These are phyloP conservation scores for Rhea americana DNA, from an alignment of 2,113 vertebrate species.

Conservation along the genomic window DNA sequence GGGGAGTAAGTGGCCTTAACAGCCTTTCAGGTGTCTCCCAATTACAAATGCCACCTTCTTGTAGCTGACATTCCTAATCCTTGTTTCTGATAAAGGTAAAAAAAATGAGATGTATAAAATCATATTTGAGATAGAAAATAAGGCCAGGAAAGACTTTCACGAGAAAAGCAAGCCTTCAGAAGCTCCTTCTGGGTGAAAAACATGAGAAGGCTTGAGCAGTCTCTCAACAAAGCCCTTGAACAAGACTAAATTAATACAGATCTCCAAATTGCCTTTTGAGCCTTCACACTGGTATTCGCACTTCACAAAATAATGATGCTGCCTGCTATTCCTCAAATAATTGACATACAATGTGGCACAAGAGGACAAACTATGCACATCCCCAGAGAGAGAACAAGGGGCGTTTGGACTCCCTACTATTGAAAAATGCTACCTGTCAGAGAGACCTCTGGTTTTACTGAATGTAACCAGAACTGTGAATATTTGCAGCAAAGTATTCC, in stretches of 20 bases:
- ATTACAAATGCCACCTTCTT: not conserved
- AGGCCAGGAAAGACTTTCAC: not conserved
- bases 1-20: not conserved
- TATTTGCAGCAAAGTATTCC: not conserved
- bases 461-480: not conserved
- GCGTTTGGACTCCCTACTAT: not conserved
- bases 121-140: not conserved
- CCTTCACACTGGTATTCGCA: not conserved
- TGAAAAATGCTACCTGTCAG: not conserved
- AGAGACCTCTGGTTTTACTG: not conserved
- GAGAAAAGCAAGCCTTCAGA: too few relatives aligned
- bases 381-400: not conserved
- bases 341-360: not conserved
- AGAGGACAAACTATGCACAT: not conserved
- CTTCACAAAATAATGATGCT: not conserved
- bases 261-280: not conserved
- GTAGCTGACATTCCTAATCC: not conserved
- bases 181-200: not conserved
- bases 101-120: not conserved
- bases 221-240: not conserved
- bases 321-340: not conserved
- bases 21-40: too few relatives aligned
- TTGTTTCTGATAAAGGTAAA: not conserved
- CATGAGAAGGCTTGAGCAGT: not conserved
- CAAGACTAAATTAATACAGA: not conserved